Evolutionary conservation across 1,140 invertebrate genomes (phyloP).

Genomic region (silkworm (Bombyx mori)): DNA sequence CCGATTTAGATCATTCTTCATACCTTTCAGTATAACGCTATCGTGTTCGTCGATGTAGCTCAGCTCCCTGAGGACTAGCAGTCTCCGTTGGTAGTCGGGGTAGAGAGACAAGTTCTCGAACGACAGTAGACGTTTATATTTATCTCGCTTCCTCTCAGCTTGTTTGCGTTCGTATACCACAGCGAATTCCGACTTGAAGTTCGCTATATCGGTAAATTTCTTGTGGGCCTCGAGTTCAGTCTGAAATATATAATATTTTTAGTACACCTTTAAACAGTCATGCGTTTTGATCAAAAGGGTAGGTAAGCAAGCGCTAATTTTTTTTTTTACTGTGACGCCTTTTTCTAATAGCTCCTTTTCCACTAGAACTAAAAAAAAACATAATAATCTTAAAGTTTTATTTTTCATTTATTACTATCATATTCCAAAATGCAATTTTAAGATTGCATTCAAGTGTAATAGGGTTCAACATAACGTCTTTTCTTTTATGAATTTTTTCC

Average conservation of each 20-base stretch:
- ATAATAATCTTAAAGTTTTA: too few relatives aligned
- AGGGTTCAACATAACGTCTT: too few relatives aligned
- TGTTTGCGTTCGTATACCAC: conserved; percentile 81
- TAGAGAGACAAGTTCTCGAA: conserved; percentile 88
- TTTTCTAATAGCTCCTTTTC: too few relatives aligned
- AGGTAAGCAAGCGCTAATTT: too few relatives aligned
- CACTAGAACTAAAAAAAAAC: too few relatives aligned
- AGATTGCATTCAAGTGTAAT: too few relatives aligned
- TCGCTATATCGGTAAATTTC: conserved; percentile 58
- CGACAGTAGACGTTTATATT: conserved; percentile 83
- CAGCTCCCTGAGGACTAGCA: conserved; percentile 85
- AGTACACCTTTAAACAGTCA: too few relatives aligned
- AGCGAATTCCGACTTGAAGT: conserved; percentile 79
- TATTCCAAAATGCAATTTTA: too few relatives aligned
- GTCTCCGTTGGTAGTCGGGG: conserved; percentile 89
- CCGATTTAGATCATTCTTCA: not conserved
- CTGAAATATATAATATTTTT: conserved; percentile 29
- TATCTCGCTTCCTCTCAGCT: conserved; percentile 79
- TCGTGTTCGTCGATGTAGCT: conserved; percentile 77
- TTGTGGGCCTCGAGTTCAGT: conserved; percentile 39
- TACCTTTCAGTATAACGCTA: conserved; percentile 64
- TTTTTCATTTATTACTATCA: too few relatives aligned
- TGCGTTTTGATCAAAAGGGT: too few relatives aligned
- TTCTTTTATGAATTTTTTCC: too few relatives aligned
- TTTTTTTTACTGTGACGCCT: too few relatives aligned